Evolutionary conservation across 2,113 vertebrate species (phyloP).

Genomic region (Amia ocellicauda): DNA sequence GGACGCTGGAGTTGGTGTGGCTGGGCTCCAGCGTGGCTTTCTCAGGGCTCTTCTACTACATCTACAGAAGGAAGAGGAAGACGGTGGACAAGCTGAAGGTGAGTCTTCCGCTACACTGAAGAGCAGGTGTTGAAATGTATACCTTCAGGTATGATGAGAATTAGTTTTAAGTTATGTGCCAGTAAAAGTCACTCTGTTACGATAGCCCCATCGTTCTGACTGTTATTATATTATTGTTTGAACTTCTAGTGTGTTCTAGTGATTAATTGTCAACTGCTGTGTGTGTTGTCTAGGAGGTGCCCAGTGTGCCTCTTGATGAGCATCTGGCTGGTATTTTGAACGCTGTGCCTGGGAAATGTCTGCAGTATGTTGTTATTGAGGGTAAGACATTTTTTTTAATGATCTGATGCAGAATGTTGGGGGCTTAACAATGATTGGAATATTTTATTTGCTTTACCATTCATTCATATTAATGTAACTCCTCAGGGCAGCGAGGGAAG

Average conservation of each 20-base stretch:
- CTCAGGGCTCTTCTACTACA: slow-evolving; percentile 73
- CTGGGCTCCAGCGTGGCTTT: slow-evolving; percentile 72
- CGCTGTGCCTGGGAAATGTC: slow-evolving; percentile 62
- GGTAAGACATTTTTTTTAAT: slow-evolving; percentile 55
- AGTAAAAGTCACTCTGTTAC: no score
- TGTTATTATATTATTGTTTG: no score
- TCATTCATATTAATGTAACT: no score
- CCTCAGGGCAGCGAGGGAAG: no score
- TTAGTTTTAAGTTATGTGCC: no score
- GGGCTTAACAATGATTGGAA: no score
- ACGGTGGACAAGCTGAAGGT: slow-evolving; percentile 68
- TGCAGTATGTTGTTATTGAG: slow-evolving; percentile 77
- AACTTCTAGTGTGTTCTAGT: no score
- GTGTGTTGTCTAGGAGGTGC: slow-evolving; percentile 65
- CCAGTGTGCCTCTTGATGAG: slow-evolving; percentile 63
- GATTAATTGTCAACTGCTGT: no score
- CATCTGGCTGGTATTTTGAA: slow-evolving; percentile 65
- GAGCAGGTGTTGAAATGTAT: neutral
- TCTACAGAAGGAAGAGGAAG: slow-evolving; percentile 65
- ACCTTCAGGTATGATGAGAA: neutral
- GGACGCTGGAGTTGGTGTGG: slow-evolving; percentile 59
- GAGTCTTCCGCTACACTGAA: slow-evolving; percentile 23
- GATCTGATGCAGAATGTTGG: no score
- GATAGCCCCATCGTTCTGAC: no score
- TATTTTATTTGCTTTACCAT: no score